phyloP scores from a whole-genome alignment of 1,140 invertebrate genomes.

The Cotesia glomerata region DNA sequence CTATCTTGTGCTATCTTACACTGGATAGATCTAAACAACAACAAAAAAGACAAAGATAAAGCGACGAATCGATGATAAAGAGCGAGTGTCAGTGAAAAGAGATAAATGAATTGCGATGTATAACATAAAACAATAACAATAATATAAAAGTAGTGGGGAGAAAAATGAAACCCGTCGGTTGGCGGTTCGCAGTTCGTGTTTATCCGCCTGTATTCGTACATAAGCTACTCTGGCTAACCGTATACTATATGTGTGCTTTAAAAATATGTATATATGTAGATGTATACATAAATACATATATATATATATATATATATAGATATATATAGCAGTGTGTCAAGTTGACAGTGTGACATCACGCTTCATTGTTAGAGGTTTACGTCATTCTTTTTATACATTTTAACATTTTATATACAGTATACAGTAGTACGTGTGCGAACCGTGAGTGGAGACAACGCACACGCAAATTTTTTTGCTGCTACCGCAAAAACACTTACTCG shows the following conservation, averaged over 20 bases:
- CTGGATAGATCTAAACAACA: too few species aligned
- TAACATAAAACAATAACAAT: background rate
- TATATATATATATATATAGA: slow-evolving; percentile 10
- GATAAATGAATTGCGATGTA: background rate
- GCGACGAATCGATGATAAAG: too few species aligned
- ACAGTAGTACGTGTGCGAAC: slow-evolving; percentile 33
- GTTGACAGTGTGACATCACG: slow-evolving; percentile 54
- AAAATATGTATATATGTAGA: too few species aligned
- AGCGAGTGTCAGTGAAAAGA: too few species aligned
- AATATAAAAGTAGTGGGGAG: background rate
- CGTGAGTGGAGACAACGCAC: slow-evolving; percentile 23
- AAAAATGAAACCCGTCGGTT: background rate
- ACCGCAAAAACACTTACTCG: slow-evolving; percentile 27
- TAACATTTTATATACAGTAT: too few species aligned
- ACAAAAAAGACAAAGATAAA: background rate
- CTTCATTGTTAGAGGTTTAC: slow-evolving; percentile 64
- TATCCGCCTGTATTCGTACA: background rate
- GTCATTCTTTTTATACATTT: slow-evolving; percentile 50
- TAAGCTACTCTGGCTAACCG: background rate
- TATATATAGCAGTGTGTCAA: slow-evolving; percentile 16
- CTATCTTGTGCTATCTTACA: background rate
- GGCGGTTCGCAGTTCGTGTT: too few species aligned
- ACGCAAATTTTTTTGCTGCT: slow-evolving; percentile 21
- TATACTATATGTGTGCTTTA: too few species aligned
- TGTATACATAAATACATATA: too few species aligned